Percentiles rank a stretch among this genome's conserved stretches.
Evolutionary conservation across 2,888 invertebrate genomes (phyloP).

Genomic region (Euspilapteryx auroguttella): DNA sequence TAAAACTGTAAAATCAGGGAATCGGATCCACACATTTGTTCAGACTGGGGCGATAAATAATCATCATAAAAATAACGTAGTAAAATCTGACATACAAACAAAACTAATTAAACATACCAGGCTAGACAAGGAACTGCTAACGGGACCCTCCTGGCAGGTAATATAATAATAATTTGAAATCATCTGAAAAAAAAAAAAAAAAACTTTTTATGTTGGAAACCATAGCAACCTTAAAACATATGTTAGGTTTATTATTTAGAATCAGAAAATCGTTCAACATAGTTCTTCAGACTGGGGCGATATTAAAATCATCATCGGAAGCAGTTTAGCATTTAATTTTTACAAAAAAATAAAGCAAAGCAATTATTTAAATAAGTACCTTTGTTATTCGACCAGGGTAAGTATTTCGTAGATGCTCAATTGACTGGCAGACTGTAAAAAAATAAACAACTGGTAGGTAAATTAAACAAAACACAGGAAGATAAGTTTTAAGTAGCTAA

Average conservation of each 20-base stretch:
- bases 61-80: background rate
- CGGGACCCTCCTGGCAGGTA: too few species aligned
- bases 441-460: background rate
- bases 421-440: background rate
- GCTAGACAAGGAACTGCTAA: too few species aligned
- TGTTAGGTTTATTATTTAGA: background rate
- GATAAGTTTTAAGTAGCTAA: too few species aligned
- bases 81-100: too few species aligned
- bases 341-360: too few species aligned
- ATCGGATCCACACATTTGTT: conserved; percentile 3
- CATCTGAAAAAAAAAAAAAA: conserved; percentile 1
- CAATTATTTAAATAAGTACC: too few species aligned
- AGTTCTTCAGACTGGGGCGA: conserved; percentile 33
- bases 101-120: too few species aligned
- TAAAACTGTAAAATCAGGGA: too few species aligned
- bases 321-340: conserved; percentile 6
- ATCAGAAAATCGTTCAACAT: conserved; percentile 26
- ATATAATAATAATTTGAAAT: too few species aligned
- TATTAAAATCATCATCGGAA: conserved; percentile 18
- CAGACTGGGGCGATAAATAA: conserved; percentile 4
- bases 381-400: too few species aligned
- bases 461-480: too few species aligned
- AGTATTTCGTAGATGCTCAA: too few species aligned
- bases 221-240: background rate
- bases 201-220: background rate